phyloP scores from a whole-genome alignment of 2,113 vertebrate species.

The Ptychochromis oligacanthus region DNA sequence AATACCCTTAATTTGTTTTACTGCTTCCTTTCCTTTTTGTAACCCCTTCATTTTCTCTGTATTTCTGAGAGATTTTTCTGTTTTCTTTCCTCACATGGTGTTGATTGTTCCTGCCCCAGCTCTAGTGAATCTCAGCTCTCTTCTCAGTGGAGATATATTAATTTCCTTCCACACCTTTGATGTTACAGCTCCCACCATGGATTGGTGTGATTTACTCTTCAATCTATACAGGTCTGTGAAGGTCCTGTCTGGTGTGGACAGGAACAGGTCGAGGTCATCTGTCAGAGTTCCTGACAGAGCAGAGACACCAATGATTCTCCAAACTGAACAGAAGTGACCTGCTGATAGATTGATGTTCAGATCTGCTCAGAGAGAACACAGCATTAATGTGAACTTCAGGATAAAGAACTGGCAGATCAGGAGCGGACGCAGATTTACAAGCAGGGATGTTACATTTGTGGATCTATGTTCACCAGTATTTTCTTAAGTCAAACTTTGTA shows the following conservation, averaged over 20 bases:
- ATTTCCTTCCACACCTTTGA: not conserved
- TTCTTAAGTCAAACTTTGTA: no score
- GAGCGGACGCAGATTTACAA: no score
- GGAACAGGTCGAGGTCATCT: conserved; percentile 32
- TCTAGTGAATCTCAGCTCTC: not conserved
- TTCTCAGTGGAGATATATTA: not conserved
- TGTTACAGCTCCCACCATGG: conserved; percentile 32
- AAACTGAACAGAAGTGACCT: no score
- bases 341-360: no score
- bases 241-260: conserved; percentile 23
- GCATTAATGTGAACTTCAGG: no score
- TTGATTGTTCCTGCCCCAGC: not conserved
- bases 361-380: no score
- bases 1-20: not conserved
- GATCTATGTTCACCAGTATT: no score
- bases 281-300: conserved; percentile 34
- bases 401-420: no score
- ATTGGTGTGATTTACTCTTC: conserved; percentile 47
- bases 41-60: not conserved
- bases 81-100: not conserved
- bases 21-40: not conserved
- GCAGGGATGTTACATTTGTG: no score
- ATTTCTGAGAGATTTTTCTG: not conserved
- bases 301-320: no score
- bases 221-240: conserved; percentile 41